Evolutionary conservation across 64 coral and sea anemone species (phyloP).

Genomic region (Porites australiensis): DNA sequence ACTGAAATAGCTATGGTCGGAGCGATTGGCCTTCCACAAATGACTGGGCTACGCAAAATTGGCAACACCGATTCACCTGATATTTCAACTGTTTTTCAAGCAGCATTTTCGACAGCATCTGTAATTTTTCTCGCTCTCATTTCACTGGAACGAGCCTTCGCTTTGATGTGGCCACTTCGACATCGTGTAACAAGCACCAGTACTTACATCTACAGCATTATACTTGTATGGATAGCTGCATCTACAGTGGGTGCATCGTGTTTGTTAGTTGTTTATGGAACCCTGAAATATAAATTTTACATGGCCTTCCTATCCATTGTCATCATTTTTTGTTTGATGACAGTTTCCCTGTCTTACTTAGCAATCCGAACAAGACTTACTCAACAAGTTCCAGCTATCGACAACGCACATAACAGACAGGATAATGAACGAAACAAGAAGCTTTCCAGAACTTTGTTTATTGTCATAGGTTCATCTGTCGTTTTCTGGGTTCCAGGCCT

Average conservation of each 20-base stretch:
- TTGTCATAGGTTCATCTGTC: constrained; percentile 13
- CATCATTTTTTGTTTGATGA: too few species aligned
- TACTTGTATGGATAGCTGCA: background rate
- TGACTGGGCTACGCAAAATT: background rate
- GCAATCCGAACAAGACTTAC: too few species aligned
- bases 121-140: background rate
- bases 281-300: too few species aligned
- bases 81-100: background rate
- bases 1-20: background rate
- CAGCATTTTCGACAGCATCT: background rate
- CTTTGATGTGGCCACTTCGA: too few species aligned
- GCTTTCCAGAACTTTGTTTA: constrained; percentile 8
- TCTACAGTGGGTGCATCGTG: too few species aligned
- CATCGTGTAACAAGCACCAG: too few species aligned
- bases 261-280: too few species aligned
- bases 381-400: too few species aligned
- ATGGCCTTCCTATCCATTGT: too few species aligned
- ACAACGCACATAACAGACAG: too few species aligned
- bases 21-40: background rate
- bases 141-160: too few species aligned
- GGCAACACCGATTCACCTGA: background rate
- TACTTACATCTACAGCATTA: background rate
- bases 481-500: constrained; percentile 1
- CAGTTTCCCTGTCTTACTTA: too few species aligned
- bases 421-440: background rate